Percentiles rank a stretch among this genome's conserved stretches.
Conservation (phyloP, 2,888 invertebrate genomes). For the Galerucella nymphaeae region DNA sequence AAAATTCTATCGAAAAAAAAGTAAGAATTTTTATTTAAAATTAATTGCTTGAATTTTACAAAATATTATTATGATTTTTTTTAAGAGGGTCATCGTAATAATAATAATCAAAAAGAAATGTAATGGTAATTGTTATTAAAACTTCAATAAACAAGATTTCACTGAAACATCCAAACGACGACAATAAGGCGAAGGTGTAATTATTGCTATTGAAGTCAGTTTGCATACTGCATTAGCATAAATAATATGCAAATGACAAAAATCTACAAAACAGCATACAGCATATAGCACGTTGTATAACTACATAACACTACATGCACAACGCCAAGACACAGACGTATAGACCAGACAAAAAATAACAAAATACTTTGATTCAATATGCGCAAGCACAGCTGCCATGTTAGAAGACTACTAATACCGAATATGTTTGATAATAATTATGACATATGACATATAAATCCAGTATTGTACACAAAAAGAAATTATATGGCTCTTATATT, state of each 20-base stretch:
- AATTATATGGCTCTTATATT: no score
- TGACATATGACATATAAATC: no score
- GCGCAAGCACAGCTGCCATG: no score
- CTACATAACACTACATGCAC: background rate
- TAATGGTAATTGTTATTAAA: background rate
- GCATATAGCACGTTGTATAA: background rate
- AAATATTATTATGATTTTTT: no score
- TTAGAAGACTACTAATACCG: no score
- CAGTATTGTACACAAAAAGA: no score
- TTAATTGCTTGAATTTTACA: background rate
- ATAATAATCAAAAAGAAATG: background rate
- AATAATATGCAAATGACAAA: conserved; percentile 21
- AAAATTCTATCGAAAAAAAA: no score
- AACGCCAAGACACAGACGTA: background rate
- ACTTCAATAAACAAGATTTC: background rate
- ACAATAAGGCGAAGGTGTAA: conserved; percentile 15
- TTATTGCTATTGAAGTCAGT: conserved; percentile 18
- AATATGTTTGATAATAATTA: no score
- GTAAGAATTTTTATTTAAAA: no score
- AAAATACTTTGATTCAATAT: background rate
- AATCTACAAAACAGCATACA: conserved; percentile 5
- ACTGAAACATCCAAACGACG: background rate
- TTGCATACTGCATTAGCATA: conserved; percentile 17
- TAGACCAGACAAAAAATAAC: conserved; percentile 8
- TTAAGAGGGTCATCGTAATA: background rate